Evolutionary conservation across 2,888 invertebrate genomes (phyloP).

Genomic region (Allophyes oxyacanthae): DNA sequence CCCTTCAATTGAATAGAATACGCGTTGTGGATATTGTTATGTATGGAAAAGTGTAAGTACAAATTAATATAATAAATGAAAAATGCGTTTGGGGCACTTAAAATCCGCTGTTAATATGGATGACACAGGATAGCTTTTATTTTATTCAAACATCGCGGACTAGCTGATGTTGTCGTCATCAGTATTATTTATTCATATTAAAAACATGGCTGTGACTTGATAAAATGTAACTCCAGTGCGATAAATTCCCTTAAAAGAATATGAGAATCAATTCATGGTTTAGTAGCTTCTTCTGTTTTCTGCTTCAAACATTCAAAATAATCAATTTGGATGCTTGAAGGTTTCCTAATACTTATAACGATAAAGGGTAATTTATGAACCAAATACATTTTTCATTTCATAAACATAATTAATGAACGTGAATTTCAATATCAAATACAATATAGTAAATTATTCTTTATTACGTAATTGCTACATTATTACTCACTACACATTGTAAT

Average conservation of each 20-base stretch:
- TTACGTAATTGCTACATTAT: constrained; percentile 15
- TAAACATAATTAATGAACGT: constrained; percentile 10
- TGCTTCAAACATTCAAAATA: no score
- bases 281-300: no score
- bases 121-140: no score
- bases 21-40: neutral
- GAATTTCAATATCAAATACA: constrained; percentile 19
- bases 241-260: no score
- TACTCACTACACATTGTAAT: constrained; percentile 20
- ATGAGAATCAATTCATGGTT: no score
- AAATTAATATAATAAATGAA: constrained; percentile 24
- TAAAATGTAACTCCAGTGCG: neutral
- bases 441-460: constrained; percentile 28
- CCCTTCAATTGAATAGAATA: no score
- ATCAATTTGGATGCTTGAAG: no score
- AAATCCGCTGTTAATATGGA: neutral
- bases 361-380: neutral
- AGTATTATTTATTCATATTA: no score
- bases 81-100: constrained; percentile 30
- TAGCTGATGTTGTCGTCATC: no score
- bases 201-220: no score
- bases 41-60: constrained; percentile 33
- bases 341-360: no score
- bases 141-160: no score
- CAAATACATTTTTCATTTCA: constrained; percentile 39